A percentile compares a stretch with the other conserved stretches of the same genome.
These are phyloP conservation scores for Holothuria scabra DNA, from an alignment of 53 echinoderm and acorn worm genomes.

Conservation along the genomic window DNA sequence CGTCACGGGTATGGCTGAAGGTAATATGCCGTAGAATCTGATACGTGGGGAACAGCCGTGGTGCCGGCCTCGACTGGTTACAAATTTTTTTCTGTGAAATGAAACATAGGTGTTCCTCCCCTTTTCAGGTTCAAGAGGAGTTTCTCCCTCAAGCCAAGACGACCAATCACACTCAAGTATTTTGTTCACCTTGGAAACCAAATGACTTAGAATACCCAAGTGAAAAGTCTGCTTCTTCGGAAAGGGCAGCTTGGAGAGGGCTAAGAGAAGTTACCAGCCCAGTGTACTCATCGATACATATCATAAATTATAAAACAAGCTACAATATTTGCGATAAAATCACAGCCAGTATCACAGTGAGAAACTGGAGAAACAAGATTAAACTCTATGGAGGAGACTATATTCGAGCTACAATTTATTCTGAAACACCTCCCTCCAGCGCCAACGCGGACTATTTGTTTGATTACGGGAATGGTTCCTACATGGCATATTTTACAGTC, in stretches of 20 bases:
- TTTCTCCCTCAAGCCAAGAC: slow-evolving; percentile 21
- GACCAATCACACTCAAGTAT: slow-evolving; percentile 5
- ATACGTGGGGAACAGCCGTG: no score
- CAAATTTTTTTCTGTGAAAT: not conserved
- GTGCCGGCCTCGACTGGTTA: no score
- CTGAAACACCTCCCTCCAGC: slow-evolving; percentile 26
- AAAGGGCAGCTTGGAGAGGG: slow-evolving; percentile 3
- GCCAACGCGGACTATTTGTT: slow-evolving; percentile 54
- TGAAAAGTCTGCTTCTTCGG: not conserved
- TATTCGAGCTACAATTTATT: slow-evolving; percentile 62
- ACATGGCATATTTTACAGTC: slow-evolving; percentile 61
- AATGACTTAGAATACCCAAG: not conserved
- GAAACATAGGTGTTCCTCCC: not conserved
- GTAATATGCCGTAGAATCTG: no score
- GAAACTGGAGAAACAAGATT: slow-evolving; percentile 34
- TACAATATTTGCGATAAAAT: slow-evolving; percentile 64
- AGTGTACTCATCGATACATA: slow-evolving; percentile 18
- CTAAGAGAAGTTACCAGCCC: slow-evolving; percentile 23
- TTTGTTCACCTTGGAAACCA: slow-evolving; percentile 19
- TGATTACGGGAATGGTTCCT: slow-evolving; percentile 65
- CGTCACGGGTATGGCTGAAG: no score
- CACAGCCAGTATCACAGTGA: slow-evolving; percentile 51
- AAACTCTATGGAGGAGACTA: slow-evolving; percentile 73
- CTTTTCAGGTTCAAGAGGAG: slow-evolving; percentile 2
- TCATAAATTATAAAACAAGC: slow-evolving; percentile 21